These are phyloP conservation scores for Trichogramma dendrolimi DNA, from an alignment of 2,888 invertebrate species.

Conservation along the genomic window DNA sequence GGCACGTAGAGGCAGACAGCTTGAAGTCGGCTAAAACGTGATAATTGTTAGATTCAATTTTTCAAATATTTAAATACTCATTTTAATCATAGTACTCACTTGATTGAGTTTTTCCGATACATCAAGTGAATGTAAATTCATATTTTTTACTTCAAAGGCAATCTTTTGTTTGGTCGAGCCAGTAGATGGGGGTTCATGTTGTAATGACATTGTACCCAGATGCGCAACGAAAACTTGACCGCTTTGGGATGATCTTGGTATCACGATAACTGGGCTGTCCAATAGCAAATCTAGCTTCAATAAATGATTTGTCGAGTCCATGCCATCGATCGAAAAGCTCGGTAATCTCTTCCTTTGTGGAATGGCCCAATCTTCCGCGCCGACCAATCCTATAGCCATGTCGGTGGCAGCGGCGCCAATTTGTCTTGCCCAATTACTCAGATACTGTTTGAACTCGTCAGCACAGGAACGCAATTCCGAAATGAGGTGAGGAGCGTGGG, in stretches of 20 bases:
- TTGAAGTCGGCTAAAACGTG: conserved; percentile 30
- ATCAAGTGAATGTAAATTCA: conserved; percentile 80
- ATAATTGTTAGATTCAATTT: not conserved
- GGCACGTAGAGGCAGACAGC: conserved; percentile 55
- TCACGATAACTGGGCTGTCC: conserved; percentile 86
- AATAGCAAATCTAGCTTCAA: conserved; percentile 72
- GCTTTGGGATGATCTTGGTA: conserved; percentile 76
- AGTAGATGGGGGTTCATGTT: conserved; percentile 45
- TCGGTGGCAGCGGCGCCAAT: conserved; percentile 88
- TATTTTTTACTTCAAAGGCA: conserved; percentile 71
- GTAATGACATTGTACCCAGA: conserved; percentile 78
- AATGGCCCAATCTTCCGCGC: conserved; percentile 58
- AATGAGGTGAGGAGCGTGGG: conserved; percentile 83
- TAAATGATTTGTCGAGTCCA: conserved; percentile 40
- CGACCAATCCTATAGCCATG: conserved; percentile 85
- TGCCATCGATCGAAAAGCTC: conserved; percentile 52
- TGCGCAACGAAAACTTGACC: conserved; percentile 85
- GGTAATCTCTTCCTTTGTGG: conserved; percentile 55
- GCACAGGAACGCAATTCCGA: conserved; percentile 84
- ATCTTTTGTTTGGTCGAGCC: conserved; percentile 41
- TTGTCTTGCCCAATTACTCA: conserved; percentile 77
- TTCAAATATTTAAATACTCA: not conserved
- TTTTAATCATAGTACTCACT: conserved; percentile 7
- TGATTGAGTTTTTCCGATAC: conserved; percentile 49
- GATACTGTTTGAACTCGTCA: conserved; percentile 84